Percentiles rank a stretch among this genome's conserved stretches.
Evolutionary conservation across 2,797 vertebrate genomes (phyloP).

Genomic region (Buceros bicornis): DNA sequence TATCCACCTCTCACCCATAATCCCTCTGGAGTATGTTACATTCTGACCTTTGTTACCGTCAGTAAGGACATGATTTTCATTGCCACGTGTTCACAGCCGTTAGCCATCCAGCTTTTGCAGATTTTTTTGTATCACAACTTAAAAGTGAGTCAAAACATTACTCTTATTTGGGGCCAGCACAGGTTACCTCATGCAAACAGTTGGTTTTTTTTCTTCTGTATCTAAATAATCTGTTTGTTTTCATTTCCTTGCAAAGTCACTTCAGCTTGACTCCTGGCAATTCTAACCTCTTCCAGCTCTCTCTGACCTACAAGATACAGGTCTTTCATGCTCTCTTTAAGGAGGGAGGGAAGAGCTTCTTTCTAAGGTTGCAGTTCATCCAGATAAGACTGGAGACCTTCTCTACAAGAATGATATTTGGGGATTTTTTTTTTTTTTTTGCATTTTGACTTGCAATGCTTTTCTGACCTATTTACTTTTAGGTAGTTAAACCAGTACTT

Average conservation of each 20-base stretch:
- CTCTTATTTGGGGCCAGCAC: not conserved
- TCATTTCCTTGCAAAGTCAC: not conserved
- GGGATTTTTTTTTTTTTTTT: not conserved
- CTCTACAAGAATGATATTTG: not conserved
- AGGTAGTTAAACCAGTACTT: not conserved
- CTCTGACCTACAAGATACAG: slow-evolving; percentile 16
- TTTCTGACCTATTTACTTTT: not conserved
- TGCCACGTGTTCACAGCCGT: not conserved
- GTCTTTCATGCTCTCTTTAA: not conserved
- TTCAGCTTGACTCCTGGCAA: not conserved
- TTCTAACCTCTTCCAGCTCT: slow-evolving; percentile 14
- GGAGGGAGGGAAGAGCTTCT: not conserved
- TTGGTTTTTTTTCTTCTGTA: not conserved
- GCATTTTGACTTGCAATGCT: not conserved
- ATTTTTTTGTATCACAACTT: not conserved
- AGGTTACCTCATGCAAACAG: not conserved
- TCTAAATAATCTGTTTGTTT: slow-evolving; percentile 17
- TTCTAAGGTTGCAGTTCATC: not conserved
- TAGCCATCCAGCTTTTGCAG: not conserved
- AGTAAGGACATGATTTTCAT: not conserved
- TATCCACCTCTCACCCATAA: not conserved
- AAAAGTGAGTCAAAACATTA: not conserved
- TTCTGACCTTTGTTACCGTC: not conserved
- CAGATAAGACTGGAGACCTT: not conserved
- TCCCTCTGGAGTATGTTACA: not conserved